Percentiles rank a stretch among this genome's conserved stretches.
Conservation (phyloP, 2,888 invertebrate species). For the Temnothorax ravouxi region DNA sequence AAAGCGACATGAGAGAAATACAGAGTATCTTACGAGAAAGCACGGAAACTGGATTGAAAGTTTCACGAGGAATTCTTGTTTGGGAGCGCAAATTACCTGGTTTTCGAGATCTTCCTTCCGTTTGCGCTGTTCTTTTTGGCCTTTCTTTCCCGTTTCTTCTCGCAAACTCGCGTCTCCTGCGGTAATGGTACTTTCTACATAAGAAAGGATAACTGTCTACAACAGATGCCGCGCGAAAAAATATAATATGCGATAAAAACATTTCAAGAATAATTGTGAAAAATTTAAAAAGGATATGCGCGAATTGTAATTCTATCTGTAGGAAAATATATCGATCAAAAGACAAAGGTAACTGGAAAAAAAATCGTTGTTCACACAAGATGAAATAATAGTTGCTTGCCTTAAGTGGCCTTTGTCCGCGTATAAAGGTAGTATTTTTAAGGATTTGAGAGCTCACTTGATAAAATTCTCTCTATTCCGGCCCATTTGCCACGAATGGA, state of each 20-base stretch:
- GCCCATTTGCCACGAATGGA: constrained; percentile 51
- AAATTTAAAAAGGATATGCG: background rate
- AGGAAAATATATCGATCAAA: background rate
- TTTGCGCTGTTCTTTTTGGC: constrained; percentile 53
- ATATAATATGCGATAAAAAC: background rate
- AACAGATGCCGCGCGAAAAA: constrained; percentile 8
- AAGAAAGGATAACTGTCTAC: constrained; percentile 46
- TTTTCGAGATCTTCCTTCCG: constrained; percentile 65
- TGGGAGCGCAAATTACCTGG: constrained; percentile 75
- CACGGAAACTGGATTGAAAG: constrained; percentile 69
- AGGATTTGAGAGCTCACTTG: constrained; percentile 46
- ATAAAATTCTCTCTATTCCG: constrained; percentile 57
- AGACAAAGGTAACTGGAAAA: background rate
- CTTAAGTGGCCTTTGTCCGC: constrained; percentile 25
- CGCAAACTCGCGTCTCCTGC: constrained; percentile 35
- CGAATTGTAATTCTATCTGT: background rate
- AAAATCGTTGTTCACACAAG: constrained; percentile 1
- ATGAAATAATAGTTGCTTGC: constrained; percentile 10
- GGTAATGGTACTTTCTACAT: constrained; percentile 46
- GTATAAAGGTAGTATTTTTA: constrained; percentile 50
- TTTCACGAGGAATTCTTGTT: constrained; percentile 71
- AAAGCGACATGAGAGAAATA: constrained; percentile 51
- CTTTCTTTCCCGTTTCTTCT: constrained; percentile 20
- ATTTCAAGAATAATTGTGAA: constrained; percentile 2
- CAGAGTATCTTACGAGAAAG: constrained; percentile 70